Base-by-base conservation (phyloP, 1,140 invertebrate species). In the Carposina sasakii region DNA sequence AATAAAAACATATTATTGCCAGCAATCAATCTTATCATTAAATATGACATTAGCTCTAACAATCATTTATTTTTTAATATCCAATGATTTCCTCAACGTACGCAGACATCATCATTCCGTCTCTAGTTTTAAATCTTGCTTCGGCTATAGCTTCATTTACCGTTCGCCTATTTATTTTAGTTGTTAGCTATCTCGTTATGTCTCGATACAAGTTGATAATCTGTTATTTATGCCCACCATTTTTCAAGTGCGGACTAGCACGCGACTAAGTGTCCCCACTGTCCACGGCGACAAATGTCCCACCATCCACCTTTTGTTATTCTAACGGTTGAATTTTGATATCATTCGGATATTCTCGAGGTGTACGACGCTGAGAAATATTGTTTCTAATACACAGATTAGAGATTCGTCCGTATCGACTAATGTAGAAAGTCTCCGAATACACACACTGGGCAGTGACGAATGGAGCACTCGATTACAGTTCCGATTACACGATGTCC, bases 201-300 rank as follows among this genome's bases (percentile, higher is more conserved):
- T 65, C 65, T 57, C 62, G 72, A 74, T 81, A 76, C 68, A 66
- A 63, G 48, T 60, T 71, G 73, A 74, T 79, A 79, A 81, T 79
- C 77, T 62, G 67, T 77, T 81, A 81, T 81, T 79, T 76, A 81
- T 79, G 69, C 68, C 41, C 21, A 52, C 55, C 48, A 79, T 81
- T 77, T 79, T 67, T 81, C 75, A 81, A 65, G 48, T 47, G 40
- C 51, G 42, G 54, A n/a, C n/a, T n/a, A 69, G 72, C 72, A 76
- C 74, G 72, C 74, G 74, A 67, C 70, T 59, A 51, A 26, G 37
- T 67, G 67, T 72, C 68, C 41, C 52, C 51, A 57, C 47, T 48
- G 16, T 10, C 52, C 42, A 57, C 62, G 55, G 41, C 64, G 63
- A 73, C 69, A 70, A 73, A 72, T 74, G 60, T 50, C 47, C 36